Base-by-base conservation (phyloP, 2,888 invertebrate species). In the Sisyra nigra region DNA sequence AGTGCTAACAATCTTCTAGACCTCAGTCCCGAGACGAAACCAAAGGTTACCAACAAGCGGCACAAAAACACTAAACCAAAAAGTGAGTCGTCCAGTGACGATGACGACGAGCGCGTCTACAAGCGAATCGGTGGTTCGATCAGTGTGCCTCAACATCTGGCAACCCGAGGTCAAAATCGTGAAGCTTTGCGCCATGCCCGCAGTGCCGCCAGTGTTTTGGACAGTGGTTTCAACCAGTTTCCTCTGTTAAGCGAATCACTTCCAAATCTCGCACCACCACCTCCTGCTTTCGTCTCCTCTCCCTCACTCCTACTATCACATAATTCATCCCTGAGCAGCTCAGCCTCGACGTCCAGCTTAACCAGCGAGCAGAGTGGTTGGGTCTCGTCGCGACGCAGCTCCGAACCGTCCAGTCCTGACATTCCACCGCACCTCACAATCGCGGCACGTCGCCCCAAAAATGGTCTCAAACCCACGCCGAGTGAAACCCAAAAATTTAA, bases 351-450 rank as follows among this genome's bases (percentile, higher is more conserved):
- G 0, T 75, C 78, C 11, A 76, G 76, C 45, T 62, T 80, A 46
- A 66, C 70, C 4, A 86, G 85, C 53, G 87, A 87, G 59, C 82
- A 84, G 60, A 86, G 86, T 55, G 87, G 87, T 1, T 88, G 87
- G 86, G 85, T 87, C 1, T 85, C 85, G 24, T 86, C 84, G 52
- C 75, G 80, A 36, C 68, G 74, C 35, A 77, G 75, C 54, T 75
- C 77, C 41, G 71, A 69, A 14, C 69, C 69, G n/a, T 75, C 76
- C 0, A 69, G 74, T 42, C 76, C 75, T 3, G 76, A 76, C 54
- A 59, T 61, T 3, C 53, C 62, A 8, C 35, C 36, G 30, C 11
- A 37, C 19, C 14, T 14, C 14, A 19, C 37, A 8, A 19, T 17
- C n/a, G 8, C 10, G n/a, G 19, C 39, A n/a, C 9, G 10, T n/a